Percentiles rank a stretch among this genome's conserved stretches.
phyloP scores from a whole-genome alignment of 2,797 vertebrate species.

The Parauchenoglanis ngamensis region DNA sequence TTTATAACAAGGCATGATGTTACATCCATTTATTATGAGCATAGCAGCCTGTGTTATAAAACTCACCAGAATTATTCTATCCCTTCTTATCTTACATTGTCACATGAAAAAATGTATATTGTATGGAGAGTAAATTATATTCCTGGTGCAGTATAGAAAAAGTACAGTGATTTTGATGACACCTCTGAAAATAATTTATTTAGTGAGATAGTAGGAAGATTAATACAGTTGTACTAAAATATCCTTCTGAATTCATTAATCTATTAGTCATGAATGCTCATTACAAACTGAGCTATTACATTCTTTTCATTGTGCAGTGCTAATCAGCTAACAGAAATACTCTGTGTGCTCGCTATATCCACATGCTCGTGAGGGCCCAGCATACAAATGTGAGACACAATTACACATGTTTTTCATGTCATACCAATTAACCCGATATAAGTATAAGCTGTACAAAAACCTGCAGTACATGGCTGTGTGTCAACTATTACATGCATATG shows the following conservation, averaged over 20 bases:
- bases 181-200: constrained; percentile 8
- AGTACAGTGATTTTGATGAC: not conserved
- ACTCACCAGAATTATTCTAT: not conserved
- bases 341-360: constrained; percentile 18
- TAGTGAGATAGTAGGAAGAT: constrained; percentile 10
- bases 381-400: constrained; percentile 29
- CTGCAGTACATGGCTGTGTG: constrained; percentile 39
- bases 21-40: constrained; percentile 2
- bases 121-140: not conserved
- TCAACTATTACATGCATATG: constrained; percentile 52
- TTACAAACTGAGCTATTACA: constrained; percentile 14
- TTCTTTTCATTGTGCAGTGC: not conserved
- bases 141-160: not conserved
- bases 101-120: not conserved
- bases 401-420: constrained; percentile 38
- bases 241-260: constrained; percentile 21
- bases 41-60: constrained; percentile 22
- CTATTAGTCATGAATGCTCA: constrained; percentile 22
- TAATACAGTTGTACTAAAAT: constrained; percentile 18
- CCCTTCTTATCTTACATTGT: not conserved
- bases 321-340: constrained; percentile 30
- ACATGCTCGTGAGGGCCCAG: constrained; percentile 6
- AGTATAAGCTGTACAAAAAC: constrained; percentile 33
- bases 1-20: constrained; percentile 12
- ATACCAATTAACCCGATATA: constrained; percentile 50